Percentiles rank a stretch among this genome's conserved stretches.
Conservation (phyloP, 2,888 invertebrate genomes). For the Gerris lacustris region DNA sequence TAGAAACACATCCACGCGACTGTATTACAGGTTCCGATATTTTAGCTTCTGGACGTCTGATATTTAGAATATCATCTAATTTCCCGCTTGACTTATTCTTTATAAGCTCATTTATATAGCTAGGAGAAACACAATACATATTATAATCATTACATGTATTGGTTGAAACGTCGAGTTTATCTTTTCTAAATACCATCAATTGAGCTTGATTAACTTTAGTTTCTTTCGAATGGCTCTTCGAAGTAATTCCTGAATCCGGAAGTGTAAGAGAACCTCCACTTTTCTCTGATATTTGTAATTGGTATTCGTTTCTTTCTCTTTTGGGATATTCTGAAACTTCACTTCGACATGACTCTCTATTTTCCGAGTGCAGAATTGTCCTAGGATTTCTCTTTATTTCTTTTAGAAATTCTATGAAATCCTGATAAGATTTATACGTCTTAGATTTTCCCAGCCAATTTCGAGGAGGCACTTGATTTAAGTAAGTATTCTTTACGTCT, state of each 20-base stretch:
- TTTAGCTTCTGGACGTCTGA: not conserved
- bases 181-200: not conserved
- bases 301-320: not conserved
- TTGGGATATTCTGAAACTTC: not conserved
- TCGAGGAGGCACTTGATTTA: not conserved
- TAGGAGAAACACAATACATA: not conserved
- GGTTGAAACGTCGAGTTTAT: not conserved
- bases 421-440: slow-evolving; percentile 57
- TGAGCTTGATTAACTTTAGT: not conserved
- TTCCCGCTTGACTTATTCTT: not conserved
- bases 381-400: slow-evolving; percentile 18
- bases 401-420: slow-evolving; percentile 41
- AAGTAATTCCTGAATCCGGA: not conserved
- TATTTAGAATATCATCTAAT: not conserved
- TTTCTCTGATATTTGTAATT: not conserved
- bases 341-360: not conserved
- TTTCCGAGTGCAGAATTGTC: not conserved
- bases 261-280: not conserved
- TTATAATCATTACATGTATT: not conserved
- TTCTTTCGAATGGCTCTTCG: not conserved
- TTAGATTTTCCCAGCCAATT: slow-evolving; percentile 3
- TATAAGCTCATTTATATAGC: not conserved
- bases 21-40: not conserved
- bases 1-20: not conserved
- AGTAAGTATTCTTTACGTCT: not conserved